phyloP scores from a whole-genome alignment of 2,888 invertebrate species.

The Trisateles emortualis region DNA sequence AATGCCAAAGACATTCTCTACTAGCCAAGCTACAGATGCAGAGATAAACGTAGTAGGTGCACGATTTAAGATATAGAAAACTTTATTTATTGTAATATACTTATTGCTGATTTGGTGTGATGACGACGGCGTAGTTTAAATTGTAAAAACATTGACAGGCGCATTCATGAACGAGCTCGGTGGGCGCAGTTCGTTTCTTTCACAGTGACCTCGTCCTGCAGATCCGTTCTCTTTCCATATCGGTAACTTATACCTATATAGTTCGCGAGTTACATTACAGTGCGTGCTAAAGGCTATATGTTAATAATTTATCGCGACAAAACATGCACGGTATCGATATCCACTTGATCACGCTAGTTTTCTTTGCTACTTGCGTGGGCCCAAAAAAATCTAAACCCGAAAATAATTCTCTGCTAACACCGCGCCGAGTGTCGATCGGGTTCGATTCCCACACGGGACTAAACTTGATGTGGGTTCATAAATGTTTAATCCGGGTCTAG shows the following conservation, averaged over 20 bases:
- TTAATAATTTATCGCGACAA: constrained; percentile 9
- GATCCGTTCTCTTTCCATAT: constrained; percentile 25
- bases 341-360: not conserved
- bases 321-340: constrained; percentile 9
- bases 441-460: too few species aligned
- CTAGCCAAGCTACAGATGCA: too few species aligned
- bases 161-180: not conserved
- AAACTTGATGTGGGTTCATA: too few species aligned
- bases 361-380: not conserved
- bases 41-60: too few species aligned
- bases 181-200: not conserved
- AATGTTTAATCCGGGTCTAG: too few species aligned
- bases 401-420: too few species aligned
- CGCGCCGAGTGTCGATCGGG: too few species aligned
- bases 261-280: not conserved
- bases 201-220: constrained; percentile 14
- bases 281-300: constrained; percentile 10
- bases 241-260: constrained; percentile 2
- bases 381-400: too few species aligned
- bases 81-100: too few species aligned
- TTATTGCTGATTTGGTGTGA: not conserved
- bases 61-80: too few species aligned
- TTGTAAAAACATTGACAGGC: not conserved
- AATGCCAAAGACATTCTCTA: too few species aligned
- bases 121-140: not conserved